phyloP scores from a whole-genome alignment of 2,113 vertebrate species.

The Bos taurus region ARS-UCD2.0 NC_037349.1:32722501-32723000 shows the following conservation, averaged over 20 bases:
- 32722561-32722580: neutral
- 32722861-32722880: neutral
- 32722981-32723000: neutral
- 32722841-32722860: neutral
- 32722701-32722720: neutral
- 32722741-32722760: neutral
- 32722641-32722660: neutral
- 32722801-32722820: neutral
- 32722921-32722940: neutral
- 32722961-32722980: neutral
- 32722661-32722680: neutral
- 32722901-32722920: neutral
- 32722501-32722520: neutral
- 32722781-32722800: neutral
- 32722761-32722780: neutral
- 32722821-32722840: neutral
- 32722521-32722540: fast-evolving
- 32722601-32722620: neutral
- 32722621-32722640: neutral
- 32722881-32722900: neutral
- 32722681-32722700: neutral
- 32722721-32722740: neutral
- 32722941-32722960: neutral
- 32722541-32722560: neutral
- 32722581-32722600: neutral